These are phyloP conservation scores for Megaceryle torquata DNA, from an alignment of 2,113 vertebrate species.

Conservation along the genomic window DNA sequence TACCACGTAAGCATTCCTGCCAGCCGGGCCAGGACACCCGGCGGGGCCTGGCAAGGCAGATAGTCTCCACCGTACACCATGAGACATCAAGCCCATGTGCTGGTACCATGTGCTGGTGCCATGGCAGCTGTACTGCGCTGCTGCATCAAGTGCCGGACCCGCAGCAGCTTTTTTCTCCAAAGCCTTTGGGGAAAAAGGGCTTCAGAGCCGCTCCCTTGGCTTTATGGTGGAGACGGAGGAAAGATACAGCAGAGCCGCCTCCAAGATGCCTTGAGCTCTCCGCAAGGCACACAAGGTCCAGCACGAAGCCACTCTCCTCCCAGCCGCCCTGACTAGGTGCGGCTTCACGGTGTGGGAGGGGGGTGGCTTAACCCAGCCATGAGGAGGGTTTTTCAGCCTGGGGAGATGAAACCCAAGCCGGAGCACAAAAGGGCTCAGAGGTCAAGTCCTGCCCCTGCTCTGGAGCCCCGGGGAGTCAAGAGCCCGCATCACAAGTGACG, in stretches of 20 bases:
- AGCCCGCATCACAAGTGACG: not conserved
- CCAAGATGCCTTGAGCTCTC: not conserved
- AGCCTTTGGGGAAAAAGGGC: not conserved
- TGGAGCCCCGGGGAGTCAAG: not conserved
- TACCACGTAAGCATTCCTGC: constrained; percentile 47
- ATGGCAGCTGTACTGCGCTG: accelerated
- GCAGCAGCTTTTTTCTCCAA: not conserved
- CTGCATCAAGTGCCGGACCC: not conserved
- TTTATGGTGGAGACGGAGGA: not conserved
- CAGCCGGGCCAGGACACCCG: not conserved
- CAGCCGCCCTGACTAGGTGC: not conserved
- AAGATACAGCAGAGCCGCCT: not conserved
- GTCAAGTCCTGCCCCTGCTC: not conserved
- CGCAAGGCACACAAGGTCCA: not conserved
- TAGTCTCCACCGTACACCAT: not conserved
- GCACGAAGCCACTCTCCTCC: accelerated
- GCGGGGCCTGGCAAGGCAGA: not conserved
- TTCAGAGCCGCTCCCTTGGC: not conserved
- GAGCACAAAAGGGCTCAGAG: not conserved
- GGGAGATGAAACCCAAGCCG: not conserved
- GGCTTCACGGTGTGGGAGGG: not conserved
- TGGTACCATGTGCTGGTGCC: not conserved
- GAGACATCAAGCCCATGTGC: not conserved
- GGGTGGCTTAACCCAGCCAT: accelerated
- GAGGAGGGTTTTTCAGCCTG: not conserved